Percentiles rank a stretch among this genome's conserved stretches.
Evolutionary conservation across 2,888 invertebrate species (phyloP).

Genomic region (Sinohyriopsis cumingii): DNA sequence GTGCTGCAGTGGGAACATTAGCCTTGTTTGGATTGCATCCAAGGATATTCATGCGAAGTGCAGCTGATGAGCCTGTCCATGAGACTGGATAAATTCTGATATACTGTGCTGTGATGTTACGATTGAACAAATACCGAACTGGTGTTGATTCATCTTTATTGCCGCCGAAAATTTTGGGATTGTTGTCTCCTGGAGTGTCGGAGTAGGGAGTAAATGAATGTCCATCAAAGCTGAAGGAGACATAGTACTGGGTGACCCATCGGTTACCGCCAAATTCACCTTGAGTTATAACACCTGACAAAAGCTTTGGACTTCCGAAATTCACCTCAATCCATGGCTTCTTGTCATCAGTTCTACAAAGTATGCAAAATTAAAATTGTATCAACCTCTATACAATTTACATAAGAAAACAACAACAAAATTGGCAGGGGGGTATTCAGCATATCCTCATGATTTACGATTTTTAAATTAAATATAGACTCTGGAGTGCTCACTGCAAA

Average conservation of each 20-base stretch:
- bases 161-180: slow-evolving; percentile 43
- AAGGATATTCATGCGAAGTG: slow-evolving; percentile 49
- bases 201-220: slow-evolving; percentile 51
- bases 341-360: slow-evolving; percentile 35
- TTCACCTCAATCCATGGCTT: slow-evolving; percentile 57
- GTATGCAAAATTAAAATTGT: background rate
- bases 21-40: slow-evolving; percentile 55
- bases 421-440: background rate
- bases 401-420: background rate
- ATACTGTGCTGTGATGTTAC: slow-evolving; percentile 53
- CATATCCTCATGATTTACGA: too few relatives aligned
- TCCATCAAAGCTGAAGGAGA: slow-evolving; percentile 53
- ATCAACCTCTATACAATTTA: background rate
- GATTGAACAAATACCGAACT: slow-evolving; percentile 53
- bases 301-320: slow-evolving; percentile 47
- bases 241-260: slow-evolving; percentile 50
- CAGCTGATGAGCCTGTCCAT: slow-evolving; percentile 36
- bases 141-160: slow-evolving; percentile 47
- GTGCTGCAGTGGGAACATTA: slow-evolving; percentile 24
- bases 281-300: slow-evolving; percentile 57
- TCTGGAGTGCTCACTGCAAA: too few relatives aligned
- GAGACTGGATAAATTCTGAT: slow-evolving; percentile 50
- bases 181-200: slow-evolving; percentile 34
- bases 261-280: slow-evolving; percentile 43
- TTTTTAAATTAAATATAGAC: too few relatives aligned